These are phyloP conservation scores for Cairina moschata DNA, from an alignment of 2,113 vertebrate genomes.

Conservation along the genomic window DNA sequence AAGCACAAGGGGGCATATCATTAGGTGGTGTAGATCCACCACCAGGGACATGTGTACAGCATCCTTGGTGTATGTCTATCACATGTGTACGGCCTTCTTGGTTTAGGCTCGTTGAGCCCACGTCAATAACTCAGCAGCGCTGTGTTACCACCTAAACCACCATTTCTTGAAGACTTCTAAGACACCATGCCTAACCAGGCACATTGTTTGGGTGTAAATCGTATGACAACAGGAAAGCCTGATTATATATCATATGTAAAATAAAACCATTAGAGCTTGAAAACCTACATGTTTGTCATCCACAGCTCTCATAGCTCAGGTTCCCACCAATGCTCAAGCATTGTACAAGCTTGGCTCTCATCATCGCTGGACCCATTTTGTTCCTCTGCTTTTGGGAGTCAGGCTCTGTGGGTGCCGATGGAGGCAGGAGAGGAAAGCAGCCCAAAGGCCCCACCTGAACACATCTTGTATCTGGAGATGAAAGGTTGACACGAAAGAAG, in stretches of 20 bases:
- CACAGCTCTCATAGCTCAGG: background rate
- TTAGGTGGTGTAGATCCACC: background rate
- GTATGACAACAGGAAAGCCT: background rate
- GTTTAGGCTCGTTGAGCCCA: background rate
- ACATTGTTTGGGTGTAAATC: background rate
- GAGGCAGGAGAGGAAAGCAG: background rate
- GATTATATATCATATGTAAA: background rate
- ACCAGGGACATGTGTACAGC: background rate
- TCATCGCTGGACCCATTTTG: rapidly evolving
- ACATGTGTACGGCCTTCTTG: background rate
- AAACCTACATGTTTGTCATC: background rate
- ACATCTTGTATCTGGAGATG: background rate
- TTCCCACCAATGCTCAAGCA: background rate
- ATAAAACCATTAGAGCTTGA: background rate
- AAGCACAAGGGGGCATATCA: background rate
- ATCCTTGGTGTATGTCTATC: background rate
- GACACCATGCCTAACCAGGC: background rate
- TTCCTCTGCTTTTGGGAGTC: background rate
- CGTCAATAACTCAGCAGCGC: background rate
- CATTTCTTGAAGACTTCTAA: background rate
- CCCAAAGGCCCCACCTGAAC: constrained; percentile 7
- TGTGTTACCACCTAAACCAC: background rate
- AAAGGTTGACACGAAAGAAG: background rate
- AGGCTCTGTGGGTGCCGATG: rapidly evolving
- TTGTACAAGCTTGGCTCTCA: background rate